phyloP scores from a whole-genome alignment of 2,888 invertebrate species.

The Pocota personata region DNA sequence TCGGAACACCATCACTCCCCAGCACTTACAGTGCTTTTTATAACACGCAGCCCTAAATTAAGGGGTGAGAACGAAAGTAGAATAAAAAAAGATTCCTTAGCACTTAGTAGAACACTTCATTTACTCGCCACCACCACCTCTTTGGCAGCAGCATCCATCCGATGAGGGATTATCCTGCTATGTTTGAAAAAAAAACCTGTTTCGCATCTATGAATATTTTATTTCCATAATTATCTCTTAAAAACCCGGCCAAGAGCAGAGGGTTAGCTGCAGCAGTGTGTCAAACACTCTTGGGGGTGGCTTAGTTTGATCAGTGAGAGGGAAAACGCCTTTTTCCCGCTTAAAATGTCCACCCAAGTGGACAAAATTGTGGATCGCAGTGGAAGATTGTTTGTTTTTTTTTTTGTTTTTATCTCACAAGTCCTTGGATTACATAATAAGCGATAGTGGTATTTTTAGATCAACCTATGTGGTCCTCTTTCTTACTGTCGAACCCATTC shows the following conservation, averaged over 20 bases:
- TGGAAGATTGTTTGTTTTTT: slow-evolving; percentile 65
- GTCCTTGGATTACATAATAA: slow-evolving; percentile 60
- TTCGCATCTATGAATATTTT: slow-evolving; percentile 72
- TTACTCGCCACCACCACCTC: slow-evolving; percentile 29
- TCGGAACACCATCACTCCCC: neutral
- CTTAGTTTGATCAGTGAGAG: slow-evolving; percentile 57
- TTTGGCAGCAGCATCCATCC: slow-evolving; percentile 36
- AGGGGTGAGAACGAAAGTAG: slow-evolving; percentile 44
- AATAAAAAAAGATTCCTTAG: slow-evolving; percentile 50
- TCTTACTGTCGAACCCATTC: slow-evolving; percentile 35
- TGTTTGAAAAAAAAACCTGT: slow-evolving; percentile 46
- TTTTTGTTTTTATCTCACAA: neutral
- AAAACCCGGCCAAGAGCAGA: slow-evolving; percentile 42
- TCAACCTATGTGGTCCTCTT: neutral
- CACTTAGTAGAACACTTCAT: slow-evolving; percentile 70
- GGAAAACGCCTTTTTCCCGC: slow-evolving; percentile 50
- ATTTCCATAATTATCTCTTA: slow-evolving; percentile 66
- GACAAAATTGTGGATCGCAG: slow-evolving; percentile 66
- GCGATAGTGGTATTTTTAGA: slow-evolving; percentile 66
- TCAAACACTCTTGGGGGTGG: slow-evolving; percentile 19
- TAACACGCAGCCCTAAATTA: slow-evolving; percentile 52
- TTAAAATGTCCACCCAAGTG: slow-evolving; percentile 49
- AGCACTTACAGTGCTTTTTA: slow-evolving; percentile 55
- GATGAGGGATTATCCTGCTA: slow-evolving; percentile 59
- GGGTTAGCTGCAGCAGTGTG: slow-evolving; percentile 31